Percentiles rank a stretch among this genome's conserved stretches.
These are phyloP conservation scores for Corythornis vintsioides DNA, from an alignment of 2,113 vertebrate genomes.

Conservation along the genomic window DNA sequence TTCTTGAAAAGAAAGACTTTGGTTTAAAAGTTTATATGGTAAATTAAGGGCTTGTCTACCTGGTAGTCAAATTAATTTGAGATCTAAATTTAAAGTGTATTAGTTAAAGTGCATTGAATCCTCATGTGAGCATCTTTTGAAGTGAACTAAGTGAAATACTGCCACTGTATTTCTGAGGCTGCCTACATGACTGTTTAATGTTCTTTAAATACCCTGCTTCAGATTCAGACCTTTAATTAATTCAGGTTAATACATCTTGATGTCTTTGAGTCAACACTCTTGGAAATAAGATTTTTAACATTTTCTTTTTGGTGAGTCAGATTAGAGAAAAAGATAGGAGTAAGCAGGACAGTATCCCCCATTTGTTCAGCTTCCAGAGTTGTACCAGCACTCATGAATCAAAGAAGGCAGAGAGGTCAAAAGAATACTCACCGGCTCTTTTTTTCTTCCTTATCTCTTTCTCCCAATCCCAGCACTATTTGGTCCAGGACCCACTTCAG, in stretches of 20 bases:
- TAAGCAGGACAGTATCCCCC: neutral
- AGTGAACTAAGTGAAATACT: constrained; percentile 5
- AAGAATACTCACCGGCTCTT: neutral
- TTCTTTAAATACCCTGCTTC: constrained; percentile 7
- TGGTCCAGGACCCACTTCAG: neutral
- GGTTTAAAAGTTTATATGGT: neutral
- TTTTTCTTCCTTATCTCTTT: neutral
- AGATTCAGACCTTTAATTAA: constrained; percentile 6
- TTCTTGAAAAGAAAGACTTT: neutral
- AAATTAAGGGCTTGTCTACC: neutral
- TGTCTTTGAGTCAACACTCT: neutral
- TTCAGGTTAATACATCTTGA: neutral
- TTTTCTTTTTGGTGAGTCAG: neutral
- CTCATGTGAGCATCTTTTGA: neutral
- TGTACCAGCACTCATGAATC: accelerated
- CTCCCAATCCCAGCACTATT: neutral
- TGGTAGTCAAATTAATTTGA: constrained; percentile 4
- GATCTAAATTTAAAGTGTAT: neutral
- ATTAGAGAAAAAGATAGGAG: neutral
- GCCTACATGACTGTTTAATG: neutral
- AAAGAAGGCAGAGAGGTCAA: neutral
- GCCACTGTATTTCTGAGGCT: neutral
- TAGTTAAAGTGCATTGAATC: neutral
- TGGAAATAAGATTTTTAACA: neutral
- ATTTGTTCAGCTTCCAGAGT: neutral